These are phyloP conservation scores for Pachypanchax playfairii DNA, from an alignment of 2,113 vertebrate genomes.

Conservation along the genomic window DNA sequence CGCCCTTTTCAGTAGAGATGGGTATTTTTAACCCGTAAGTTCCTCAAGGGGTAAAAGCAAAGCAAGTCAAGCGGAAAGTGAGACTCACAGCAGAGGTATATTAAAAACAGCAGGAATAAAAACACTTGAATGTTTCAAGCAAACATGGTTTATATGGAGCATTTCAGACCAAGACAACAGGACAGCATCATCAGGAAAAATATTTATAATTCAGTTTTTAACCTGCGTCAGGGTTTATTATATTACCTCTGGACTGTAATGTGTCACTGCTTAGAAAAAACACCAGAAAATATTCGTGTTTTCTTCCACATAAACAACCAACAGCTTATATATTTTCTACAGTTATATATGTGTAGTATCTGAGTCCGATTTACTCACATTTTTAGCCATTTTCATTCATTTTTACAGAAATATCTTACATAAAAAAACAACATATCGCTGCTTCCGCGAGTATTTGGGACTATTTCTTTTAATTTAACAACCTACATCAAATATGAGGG, in stretches of 20 bases:
- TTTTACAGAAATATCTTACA: constrained; percentile 15
- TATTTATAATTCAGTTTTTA: too few species aligned
- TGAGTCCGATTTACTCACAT: too few species aligned
- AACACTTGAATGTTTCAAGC: constrained; percentile 7
- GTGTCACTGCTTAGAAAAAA: too few species aligned
- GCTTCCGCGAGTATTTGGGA: not conserved
- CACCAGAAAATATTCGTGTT: too few species aligned
- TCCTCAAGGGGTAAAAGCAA: constrained; percentile 29
- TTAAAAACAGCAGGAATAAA: not conserved
- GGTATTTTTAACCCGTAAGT: constrained; percentile 47
- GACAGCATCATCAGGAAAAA: too few species aligned
- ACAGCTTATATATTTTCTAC: not conserved
- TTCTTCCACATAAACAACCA: too few species aligned
- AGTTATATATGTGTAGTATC: too few species aligned
- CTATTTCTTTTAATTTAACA: constrained; percentile 29
- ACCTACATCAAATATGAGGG: not conserved
- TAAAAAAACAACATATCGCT: constrained; percentile 6
- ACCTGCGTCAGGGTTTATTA: too few species aligned
- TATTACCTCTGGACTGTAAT: too few species aligned
- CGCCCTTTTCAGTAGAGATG: constrained; percentile 39
- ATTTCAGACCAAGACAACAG: not conserved
- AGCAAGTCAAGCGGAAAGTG: constrained; percentile 46
- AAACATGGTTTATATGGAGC: not conserved
- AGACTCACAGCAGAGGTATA: constrained; percentile 21
- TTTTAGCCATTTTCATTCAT: constrained; percentile 13